Evolutionary conservation across 2,113 vertebrate species (phyloP).

Genomic region (Cyrtonyx montezumae): DNA sequence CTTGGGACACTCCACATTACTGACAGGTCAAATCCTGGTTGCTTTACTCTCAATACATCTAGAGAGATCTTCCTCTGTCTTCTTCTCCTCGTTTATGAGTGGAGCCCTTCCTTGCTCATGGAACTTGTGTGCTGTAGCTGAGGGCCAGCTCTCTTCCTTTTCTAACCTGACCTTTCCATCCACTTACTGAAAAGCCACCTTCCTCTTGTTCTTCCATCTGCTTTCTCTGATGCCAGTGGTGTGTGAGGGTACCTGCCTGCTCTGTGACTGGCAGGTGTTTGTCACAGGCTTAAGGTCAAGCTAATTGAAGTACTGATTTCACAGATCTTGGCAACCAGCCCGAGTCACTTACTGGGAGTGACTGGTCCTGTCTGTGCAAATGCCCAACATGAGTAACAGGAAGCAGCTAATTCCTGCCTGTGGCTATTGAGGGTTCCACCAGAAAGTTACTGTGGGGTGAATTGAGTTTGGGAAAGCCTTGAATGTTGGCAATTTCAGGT

Average conservation of each 20-base stretch:
- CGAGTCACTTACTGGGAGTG: background rate
- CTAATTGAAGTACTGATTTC: constrained; percentile 6
- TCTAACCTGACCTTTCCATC: background rate
- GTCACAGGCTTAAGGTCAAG: background rate
- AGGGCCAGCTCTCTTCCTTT: background rate
- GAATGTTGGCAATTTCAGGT: background rate
- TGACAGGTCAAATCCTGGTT: background rate
- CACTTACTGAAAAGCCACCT: background rate
- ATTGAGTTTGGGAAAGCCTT: background rate
- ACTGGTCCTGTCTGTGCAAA: background rate
- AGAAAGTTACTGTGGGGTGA: background rate
- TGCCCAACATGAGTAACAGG: background rate
- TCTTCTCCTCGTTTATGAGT: background rate
- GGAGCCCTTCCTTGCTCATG: background rate
- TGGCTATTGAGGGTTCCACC: background rate
- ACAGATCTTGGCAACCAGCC: background rate
- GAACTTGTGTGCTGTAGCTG: background rate
- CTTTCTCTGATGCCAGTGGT: background rate
- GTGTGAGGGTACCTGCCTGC: background rate
- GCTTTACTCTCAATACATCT: background rate
- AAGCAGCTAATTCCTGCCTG: background rate
- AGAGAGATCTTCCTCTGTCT: background rate
- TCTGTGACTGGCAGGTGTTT: constrained; percentile 6
- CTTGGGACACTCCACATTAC: background rate
- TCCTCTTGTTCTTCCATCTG: background rate